Evolutionary conservation across 2,113 vertebrate species (phyloP), one percentile per base, ranked within the genome.

Genomic region (Emydocephalus ijimae): DNA sequence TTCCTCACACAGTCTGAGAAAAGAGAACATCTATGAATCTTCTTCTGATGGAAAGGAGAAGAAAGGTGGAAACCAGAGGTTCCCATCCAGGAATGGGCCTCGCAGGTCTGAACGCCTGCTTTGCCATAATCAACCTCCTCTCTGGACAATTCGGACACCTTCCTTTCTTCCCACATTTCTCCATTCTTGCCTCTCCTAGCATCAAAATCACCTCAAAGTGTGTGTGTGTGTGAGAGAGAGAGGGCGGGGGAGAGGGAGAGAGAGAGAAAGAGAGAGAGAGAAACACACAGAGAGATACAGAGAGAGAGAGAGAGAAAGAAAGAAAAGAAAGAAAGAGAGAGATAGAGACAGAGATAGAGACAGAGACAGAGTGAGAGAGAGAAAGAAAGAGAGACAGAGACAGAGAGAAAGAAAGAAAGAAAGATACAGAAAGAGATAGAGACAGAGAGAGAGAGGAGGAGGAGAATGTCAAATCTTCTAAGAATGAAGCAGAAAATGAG

Each of bases 351-450:
- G 56, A 23, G 20, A 57, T 1, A 54, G 4, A 56, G 55, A 56
- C 3, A 56, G 55, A 56, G 1, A 55, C 0, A 55, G 43, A 3
- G 43, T 20, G 54, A 55, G 4, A 55, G 0, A 56, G 1, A 56
- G 55, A 20, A 1, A 15, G 55, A 56, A 0, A 56, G 4, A 57
- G 0, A 56, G 4, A 57, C 1, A 57, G 5, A 57, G 0, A 57
- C 1, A 57, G 55, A 57, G 0, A 57, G 2, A 57, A 0, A 57
- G 21, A 57, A 0, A 57, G 0, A 57, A 1, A 57, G 5, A 21
- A 0, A 56, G 0, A 56, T 0, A 56, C 0, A 24, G 21, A 57
- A 0, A 59, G 57, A 59, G 0, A 59, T 2, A 59, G 1, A 56
- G 20, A 57, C 5, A 57, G 50, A 52, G 2, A 23, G 2, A 59